Conservation (phyloP, 2,797 vertebrate species). For the Columba guinea region DNA sequence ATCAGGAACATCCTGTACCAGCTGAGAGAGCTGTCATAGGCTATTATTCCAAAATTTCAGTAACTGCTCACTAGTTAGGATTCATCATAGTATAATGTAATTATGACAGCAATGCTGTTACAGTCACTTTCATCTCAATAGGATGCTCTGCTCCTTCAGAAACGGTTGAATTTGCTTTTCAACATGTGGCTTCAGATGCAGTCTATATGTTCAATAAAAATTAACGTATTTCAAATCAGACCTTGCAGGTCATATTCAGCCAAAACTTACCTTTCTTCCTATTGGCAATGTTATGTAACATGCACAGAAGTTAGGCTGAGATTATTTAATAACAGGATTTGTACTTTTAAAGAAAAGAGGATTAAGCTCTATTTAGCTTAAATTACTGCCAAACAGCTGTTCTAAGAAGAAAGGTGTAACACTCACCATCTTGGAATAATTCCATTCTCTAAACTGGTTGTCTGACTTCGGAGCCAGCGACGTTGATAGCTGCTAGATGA, state of each 20-base stretch:
- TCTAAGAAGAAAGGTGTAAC: not conserved
- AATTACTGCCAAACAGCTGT: not conserved
- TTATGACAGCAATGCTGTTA: not conserved
- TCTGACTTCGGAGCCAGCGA: conserved; percentile 86
- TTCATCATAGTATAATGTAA: not conserved
- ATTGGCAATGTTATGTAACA: not conserved
- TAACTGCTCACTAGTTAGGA: conserved; percentile 12
- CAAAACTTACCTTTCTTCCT: not conserved
- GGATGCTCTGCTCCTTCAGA: not conserved
- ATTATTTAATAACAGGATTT: not conserved
- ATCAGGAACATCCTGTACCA: conserved; percentile 49
- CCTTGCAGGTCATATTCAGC: not conserved
- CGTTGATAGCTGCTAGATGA: conserved; percentile 88
- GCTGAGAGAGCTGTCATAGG: not conserved
- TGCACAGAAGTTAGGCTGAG: not conserved
- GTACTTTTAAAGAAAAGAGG: not conserved
- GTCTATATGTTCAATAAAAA: not conserved
- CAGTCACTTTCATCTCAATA: conserved; percentile 5
- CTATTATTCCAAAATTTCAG: conserved; percentile 29
- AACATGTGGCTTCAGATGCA: not conserved
- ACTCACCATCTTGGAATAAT: conserved; percentile 82
- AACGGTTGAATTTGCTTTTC: not conserved
- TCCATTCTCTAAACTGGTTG: conserved; percentile 87
- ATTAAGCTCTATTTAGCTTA: not conserved
- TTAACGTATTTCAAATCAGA: not conserved